Conservation (phyloP, 1,140 invertebrate species). For the Paraescarpia echinospica region DNA sequence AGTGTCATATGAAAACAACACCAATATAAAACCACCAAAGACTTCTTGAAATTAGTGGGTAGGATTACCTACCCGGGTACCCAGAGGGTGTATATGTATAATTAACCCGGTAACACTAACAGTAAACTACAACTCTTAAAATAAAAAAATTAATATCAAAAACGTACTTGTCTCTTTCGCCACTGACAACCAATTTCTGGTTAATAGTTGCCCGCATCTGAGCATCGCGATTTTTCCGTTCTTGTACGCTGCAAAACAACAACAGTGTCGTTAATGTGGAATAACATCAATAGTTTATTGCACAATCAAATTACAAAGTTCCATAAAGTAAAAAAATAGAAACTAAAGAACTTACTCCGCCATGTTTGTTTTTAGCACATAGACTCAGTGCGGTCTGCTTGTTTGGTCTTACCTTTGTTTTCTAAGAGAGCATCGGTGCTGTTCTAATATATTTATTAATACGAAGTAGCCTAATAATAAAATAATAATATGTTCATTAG, state of each 20-base stretch:
- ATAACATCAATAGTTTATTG: neutral
- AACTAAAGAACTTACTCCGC: neutral
- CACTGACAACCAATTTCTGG: constrained; percentile 58
- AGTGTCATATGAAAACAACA: too few species aligned
- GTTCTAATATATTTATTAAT: too few species aligned
- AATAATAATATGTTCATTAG: too few species aligned
- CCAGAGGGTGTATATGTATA: too few species aligned
- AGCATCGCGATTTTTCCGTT: constrained; percentile 53
- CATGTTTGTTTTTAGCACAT: neutral
- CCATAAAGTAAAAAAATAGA: neutral
- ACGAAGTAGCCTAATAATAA: too few species aligned
- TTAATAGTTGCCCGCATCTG: constrained; percentile 59
- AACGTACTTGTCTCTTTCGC: constrained; percentile 58
- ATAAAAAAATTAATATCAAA: neutral
- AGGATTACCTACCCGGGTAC: too few species aligned
- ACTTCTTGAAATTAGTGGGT: too few species aligned
- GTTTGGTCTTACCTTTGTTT: neutral
- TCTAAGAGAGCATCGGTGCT: neutral
- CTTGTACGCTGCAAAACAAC: constrained; percentile 40
- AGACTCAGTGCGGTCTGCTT: neutral
- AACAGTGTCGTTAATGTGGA: neutral
- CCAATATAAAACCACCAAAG: too few species aligned
- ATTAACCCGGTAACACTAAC: neutral
- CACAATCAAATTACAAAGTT: neutral
- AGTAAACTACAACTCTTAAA: too few species aligned